Evolutionary conservation across 2,113 vertebrate genomes (phyloP).

Genomic region (Patagioenas fasciata): DNA sequence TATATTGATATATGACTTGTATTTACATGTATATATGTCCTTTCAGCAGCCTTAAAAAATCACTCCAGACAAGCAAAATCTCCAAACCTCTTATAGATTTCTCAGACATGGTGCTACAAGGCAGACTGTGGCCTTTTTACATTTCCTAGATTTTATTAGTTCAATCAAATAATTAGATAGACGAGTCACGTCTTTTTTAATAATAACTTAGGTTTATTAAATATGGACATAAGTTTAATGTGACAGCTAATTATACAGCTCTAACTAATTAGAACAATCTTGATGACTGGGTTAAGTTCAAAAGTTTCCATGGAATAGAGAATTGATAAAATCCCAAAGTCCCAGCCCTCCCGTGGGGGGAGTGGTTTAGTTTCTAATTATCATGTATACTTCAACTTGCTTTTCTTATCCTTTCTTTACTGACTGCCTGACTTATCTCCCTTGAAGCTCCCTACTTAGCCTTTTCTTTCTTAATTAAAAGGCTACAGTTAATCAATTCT

Average conservation of each 20-base stretch:
- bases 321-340: conserved; percentile 1
- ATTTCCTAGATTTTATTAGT: not conserved
- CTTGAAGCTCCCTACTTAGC: conserved; percentile 38
- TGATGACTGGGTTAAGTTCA: not conserved
- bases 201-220: conserved; percentile 12
- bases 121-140: not conserved
- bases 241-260: conserved; percentile 45
- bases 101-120: not conserved
- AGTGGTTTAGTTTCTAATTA: conserved; percentile 34
- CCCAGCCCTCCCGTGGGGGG: not conserved
- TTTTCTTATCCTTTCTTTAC: conserved; percentile 40
- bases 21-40: not conserved
- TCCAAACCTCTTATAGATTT: not conserved
- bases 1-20: not conserved
- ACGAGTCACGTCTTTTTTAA: not conserved
- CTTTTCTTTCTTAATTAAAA: conserved; percentile 62
- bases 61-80: not conserved
- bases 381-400: conserved; percentile 1
- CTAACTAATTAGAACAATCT: conserved; percentile 28
- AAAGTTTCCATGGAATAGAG: not conserved
- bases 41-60: not conserved
- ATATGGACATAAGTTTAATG: conserved; percentile 17
- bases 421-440: conserved; percentile 37
- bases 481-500: conserved; percentile 41
- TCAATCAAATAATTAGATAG: conserved; percentile 26